Conservation (phyloP, 2,888 invertebrate genomes). For the Andrena chrysosceles region DNA sequence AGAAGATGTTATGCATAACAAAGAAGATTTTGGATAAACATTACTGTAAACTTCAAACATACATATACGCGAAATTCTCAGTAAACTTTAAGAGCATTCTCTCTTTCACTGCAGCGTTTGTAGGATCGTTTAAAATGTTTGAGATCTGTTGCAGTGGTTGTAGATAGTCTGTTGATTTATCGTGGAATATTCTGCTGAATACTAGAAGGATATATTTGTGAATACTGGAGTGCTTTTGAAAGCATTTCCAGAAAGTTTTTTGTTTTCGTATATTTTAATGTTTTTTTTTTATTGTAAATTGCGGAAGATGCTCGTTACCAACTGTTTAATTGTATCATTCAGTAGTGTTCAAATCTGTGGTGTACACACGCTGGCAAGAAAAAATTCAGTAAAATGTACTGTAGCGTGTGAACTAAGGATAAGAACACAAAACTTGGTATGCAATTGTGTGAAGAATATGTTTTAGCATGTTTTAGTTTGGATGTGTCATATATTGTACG, state of each 20-base stretch:
- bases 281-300: neutral
- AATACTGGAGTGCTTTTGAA: neutral
- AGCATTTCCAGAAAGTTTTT: neutral
- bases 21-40: conserved; percentile 27
- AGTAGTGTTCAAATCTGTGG: neutral
- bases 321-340: neutral
- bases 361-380: neutral
- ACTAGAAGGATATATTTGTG: neutral
- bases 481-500: neutral
- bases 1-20: conserved; percentile 18
- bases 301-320: neutral
- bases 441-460: no score
- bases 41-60: neutral
- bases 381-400: neutral
- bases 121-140: neutral
- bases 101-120: neutral
- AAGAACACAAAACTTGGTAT: neutral
- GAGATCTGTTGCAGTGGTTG: neutral
- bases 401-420: neutral
- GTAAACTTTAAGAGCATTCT: neutral
- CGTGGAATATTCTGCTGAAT: neutral
- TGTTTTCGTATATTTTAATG: neutral
- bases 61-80: neutral
- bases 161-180: neutral
- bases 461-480: neutral